A percentile compares a stretch with the other conserved stretches of the same genome.
These are phyloP conservation scores for Cyprinodon brontotheroides DNA, from an alignment of 2,113 vertebrate species.

Conservation along the genomic window DNA sequence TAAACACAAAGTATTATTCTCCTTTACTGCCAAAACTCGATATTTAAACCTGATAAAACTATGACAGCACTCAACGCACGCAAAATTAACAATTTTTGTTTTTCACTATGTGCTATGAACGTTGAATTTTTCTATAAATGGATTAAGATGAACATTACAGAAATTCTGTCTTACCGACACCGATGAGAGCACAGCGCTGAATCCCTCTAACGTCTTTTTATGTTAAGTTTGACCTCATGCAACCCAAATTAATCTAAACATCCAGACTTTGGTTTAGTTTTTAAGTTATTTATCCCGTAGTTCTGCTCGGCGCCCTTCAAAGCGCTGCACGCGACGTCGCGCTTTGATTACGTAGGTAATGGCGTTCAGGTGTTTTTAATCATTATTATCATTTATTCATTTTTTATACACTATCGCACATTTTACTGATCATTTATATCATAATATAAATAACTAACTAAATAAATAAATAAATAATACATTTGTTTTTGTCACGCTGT, in stretches of 20 bases:
- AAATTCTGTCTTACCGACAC: neutral
- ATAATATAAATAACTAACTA: no score
- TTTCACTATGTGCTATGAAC: neutral
- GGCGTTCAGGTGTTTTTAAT: no score
- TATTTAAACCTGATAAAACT: no score
- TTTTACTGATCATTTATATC: neutral
- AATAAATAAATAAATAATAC: neutral
- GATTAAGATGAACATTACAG: neutral
- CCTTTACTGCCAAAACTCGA: no score
- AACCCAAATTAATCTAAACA: fast-evolving
- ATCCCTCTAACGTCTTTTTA: neutral
- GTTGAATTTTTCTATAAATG: neutral
- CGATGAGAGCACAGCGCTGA: neutral
- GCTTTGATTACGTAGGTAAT: conserved; percentile 47
- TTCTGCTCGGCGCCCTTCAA: conserved; percentile 57
- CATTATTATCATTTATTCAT: neutral
- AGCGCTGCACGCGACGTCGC: conserved; percentile 49
- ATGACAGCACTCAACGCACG: neutral
- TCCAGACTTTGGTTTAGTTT: conserved; percentile 30
- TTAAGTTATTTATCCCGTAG: conserved; percentile 18
- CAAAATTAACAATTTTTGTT: neutral
- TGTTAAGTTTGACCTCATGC: fast-evolving
- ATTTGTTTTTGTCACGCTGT: neutral
- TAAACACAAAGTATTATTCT: no score
- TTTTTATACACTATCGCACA: neutral